A percentile compares a stretch with the other conserved stretches of the same genome.
Conservation (phyloP, 2,113 vertebrate genomes). For the Marmota flaviventris region DNA sequence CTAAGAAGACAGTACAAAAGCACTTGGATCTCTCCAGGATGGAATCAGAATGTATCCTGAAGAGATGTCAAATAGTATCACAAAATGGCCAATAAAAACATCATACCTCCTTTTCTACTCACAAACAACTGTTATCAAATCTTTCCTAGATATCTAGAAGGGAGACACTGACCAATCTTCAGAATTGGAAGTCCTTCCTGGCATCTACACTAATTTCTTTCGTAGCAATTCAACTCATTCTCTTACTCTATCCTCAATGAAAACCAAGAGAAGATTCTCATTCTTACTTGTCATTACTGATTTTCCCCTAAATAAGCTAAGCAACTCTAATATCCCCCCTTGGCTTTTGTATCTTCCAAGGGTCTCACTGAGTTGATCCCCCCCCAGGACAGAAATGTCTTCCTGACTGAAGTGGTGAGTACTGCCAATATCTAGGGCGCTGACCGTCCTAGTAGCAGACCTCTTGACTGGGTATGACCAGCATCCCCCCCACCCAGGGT, state of each 20-base stretch:
- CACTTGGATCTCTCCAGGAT: slow-evolving; percentile 63
- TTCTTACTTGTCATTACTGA: background rate
- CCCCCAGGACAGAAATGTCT: background rate
- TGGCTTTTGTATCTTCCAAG: background rate
- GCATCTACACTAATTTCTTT: background rate
- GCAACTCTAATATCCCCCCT: background rate
- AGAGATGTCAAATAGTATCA: slow-evolving; percentile 34
- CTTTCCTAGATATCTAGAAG: slow-evolving; percentile 37
- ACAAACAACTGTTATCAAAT: background rate
- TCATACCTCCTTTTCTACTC: background rate
- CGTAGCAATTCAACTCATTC: background rate
- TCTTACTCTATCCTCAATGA: background rate
- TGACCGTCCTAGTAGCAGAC: background rate
- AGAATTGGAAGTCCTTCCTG: slow-evolving; percentile 39
- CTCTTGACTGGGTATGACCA: slow-evolving; percentile 43
- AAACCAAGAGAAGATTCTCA: background rate
- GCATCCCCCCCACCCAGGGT: background rate
- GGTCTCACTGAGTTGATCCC: background rate
- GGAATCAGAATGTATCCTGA: slow-evolving; percentile 12
- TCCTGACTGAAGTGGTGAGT: background rate
- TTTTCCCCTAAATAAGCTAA: background rate
- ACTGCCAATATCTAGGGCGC: background rate
- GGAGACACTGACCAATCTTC: slow-evolving; percentile 23
- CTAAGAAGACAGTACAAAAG: slow-evolving; percentile 69
- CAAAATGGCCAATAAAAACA: slow-evolving; percentile 1